These are phyloP conservation scores for Ricordea florida DNA, from an alignment of 92 coral and sea anemone species.

Conservation along the genomic window DNA sequence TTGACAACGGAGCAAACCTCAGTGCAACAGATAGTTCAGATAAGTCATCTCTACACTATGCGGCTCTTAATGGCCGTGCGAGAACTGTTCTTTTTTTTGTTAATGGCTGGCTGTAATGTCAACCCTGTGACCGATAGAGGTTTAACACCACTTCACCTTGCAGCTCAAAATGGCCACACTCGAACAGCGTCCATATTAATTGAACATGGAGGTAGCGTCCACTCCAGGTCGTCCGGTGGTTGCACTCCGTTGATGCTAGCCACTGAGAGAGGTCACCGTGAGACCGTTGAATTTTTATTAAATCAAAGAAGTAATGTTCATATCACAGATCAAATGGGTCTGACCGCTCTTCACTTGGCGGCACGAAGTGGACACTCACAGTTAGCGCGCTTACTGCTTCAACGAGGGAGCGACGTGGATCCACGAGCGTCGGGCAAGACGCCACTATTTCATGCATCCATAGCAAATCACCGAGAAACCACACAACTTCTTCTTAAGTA, in stretches of 20 bases:
- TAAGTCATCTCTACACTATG: constrained; percentile 73
- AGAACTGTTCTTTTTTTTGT: constrained; percentile 57
- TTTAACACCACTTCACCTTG: constrained; percentile 72
- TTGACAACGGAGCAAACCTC: constrained; percentile 67
- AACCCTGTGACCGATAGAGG: constrained; percentile 70
- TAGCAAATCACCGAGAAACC: constrained; percentile 62
- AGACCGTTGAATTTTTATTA: constrained; percentile 65
- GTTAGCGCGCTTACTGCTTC: constrained; percentile 65
- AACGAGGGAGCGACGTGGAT: constrained; percentile 71
- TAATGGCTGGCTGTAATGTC: constrained; percentile 65
- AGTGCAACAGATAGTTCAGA: constrained; percentile 62
- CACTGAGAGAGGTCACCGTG: constrained; percentile 60
- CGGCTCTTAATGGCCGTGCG: constrained; percentile 63
- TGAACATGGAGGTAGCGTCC: constrained; percentile 71
- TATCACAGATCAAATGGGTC: constrained; percentile 70
- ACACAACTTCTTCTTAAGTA: constrained; percentile 62
- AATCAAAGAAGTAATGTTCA: constrained; percentile 62
- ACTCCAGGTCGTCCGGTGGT: constrained; percentile 68
- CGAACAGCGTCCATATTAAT: constrained; percentile 62
- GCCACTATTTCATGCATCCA: constrained; percentile 73
- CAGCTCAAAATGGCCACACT: constrained; percentile 68
- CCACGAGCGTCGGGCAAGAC: constrained; percentile 83
- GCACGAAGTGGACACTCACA: constrained; percentile 68
- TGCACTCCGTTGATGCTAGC: constrained; percentile 76
- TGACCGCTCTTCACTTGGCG: constrained; percentile 80